Evolutionary conservation across 2,888 invertebrate genomes (phyloP).

Genomic region (Antitype chi): DNA sequence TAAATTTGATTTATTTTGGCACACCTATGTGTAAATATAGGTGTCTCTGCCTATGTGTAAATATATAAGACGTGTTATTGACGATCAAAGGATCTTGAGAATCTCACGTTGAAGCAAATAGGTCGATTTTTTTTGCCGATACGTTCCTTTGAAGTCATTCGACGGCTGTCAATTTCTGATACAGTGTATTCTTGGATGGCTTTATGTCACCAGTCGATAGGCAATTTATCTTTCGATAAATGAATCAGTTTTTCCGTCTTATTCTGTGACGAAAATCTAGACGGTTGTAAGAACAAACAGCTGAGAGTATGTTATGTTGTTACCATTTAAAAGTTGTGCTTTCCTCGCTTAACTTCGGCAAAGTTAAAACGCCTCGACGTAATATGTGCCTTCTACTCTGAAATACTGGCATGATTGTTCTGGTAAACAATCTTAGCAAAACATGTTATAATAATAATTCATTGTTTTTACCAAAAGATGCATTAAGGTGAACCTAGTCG

Average conservation of each 20-base stretch:
- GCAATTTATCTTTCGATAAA: slow-evolving; percentile 26
- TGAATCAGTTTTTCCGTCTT: not conserved
- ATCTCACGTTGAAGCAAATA: slow-evolving; percentile 31
- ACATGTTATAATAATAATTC: not conserved
- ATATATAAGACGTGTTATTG: slow-evolving; percentile 56
- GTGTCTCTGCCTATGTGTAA: slow-evolving; percentile 41
- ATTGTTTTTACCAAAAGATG: not conserved
- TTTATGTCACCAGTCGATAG: slow-evolving; percentile 16
- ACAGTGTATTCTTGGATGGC: slow-evolving; percentile 21
- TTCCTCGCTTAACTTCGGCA: slow-evolving; percentile 7
- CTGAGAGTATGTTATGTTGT: slow-evolving; percentile 6
- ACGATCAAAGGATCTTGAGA: slow-evolving; percentile 61
- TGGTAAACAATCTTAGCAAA: not conserved
- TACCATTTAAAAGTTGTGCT: slow-evolving; percentile 31
- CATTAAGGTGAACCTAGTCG: too few species aligned
- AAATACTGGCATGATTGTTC: not conserved
- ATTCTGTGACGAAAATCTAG: slow-evolving; percentile 15
- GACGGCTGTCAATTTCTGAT: slow-evolving; percentile 38
- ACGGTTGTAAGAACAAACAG: not conserved
- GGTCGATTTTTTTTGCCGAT: slow-evolving; percentile 50
- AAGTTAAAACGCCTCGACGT: slow-evolving; percentile 17
- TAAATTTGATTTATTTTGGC: slow-evolving; percentile 67
- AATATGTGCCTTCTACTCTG: slow-evolving; percentile 1
- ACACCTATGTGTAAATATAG: slow-evolving; percentile 56
- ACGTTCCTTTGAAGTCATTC: slow-evolving; percentile 52